Evolutionary conservation across 1,140 invertebrate genomes (phyloP).

Genomic region (Chlorops oryzae): DNA sequence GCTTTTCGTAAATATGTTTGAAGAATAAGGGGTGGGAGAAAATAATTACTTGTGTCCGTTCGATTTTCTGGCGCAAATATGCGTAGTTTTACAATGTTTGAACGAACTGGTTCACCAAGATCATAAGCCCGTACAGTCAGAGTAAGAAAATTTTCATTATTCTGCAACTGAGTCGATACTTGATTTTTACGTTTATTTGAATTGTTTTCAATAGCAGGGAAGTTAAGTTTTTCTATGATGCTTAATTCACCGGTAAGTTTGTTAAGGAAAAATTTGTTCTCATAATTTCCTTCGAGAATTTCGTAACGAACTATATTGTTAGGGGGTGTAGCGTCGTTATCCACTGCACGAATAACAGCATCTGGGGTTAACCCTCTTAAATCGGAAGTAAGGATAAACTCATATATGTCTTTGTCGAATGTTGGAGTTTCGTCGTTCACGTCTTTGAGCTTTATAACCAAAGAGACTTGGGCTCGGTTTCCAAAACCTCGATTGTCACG

Average conservation of each 20-base stretch:
- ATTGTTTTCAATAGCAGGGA: conserved; percentile 42
- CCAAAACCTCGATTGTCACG: conserved; percentile 77
- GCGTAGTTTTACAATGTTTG: conserved; percentile 58
- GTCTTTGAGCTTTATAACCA: conserved; percentile 71
- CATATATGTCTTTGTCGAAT: conserved; percentile 73
- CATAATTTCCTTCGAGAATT: conserved; percentile 71
- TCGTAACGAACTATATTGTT: conserved; percentile 83
- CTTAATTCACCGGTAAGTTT: conserved; percentile 65
- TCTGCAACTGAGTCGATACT: conserved; percentile 13
- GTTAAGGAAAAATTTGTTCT: conserved; percentile 73
- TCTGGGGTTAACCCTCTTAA: conserved; percentile 64
- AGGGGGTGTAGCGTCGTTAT: conserved; percentile 75
- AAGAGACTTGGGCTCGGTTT: conserved; percentile 60
- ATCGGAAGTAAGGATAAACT: conserved; percentile 71
- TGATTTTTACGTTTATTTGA: conserved; percentile 44
- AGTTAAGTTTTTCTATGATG: conserved; percentile 30
- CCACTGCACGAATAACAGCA: conserved; percentile 70
- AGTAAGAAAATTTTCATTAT: conserved; percentile 54
- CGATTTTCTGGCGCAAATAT: conserved; percentile 62
- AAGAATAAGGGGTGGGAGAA: conserved; percentile 68
- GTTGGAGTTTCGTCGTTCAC: conserved; percentile 82
- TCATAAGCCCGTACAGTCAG: conserved; percentile 71
- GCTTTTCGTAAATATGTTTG: conserved; percentile 64
- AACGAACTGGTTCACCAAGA: conserved; percentile 69
- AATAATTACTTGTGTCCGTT: conserved; percentile 68